Percentiles rank a stretch among this genome's conserved stretches.
These are phyloP conservation scores for Salarias fasciatus DNA, from an alignment of 2,797 vertebrate genomes.

Conservation along the genomic window DNA sequence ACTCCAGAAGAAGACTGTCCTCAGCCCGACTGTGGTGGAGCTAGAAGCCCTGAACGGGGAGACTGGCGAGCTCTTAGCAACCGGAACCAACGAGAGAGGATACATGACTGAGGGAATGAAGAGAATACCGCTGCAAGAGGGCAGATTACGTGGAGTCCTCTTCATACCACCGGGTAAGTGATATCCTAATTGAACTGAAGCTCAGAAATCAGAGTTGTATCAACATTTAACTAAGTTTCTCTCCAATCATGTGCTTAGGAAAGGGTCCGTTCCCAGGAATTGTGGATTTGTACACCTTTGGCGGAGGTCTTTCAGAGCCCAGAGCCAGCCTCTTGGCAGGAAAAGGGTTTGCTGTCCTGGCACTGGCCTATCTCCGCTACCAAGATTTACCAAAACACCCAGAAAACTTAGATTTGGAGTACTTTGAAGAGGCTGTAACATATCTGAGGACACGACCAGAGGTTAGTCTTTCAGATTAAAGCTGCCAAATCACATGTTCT, in stretches of 20 bases:
- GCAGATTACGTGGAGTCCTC: constrained; percentile 77
- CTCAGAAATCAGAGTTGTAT: neutral
- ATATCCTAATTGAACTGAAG: neutral
- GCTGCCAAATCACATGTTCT: neutral
- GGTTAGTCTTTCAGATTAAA: constrained; percentile 56
- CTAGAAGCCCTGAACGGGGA: constrained; percentile 62
- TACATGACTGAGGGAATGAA: constrained; percentile 80
- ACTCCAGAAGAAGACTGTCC: constrained; percentile 78
- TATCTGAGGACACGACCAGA: constrained; percentile 81
- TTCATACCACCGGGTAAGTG: constrained; percentile 86
- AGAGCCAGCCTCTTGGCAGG: constrained; percentile 88
- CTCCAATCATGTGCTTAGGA: constrained; percentile 46
- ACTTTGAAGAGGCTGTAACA: constrained; percentile 90
- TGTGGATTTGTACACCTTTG: constrained; percentile 85
- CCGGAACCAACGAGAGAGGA: constrained; percentile 66
- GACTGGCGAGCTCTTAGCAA: constrained; percentile 57
- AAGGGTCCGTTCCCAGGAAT: constrained; percentile 89
- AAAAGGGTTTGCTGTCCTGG: constrained; percentile 87
- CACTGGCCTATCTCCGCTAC: constrained; percentile 86
- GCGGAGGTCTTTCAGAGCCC: constrained; percentile 85
- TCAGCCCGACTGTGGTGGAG: constrained; percentile 68
- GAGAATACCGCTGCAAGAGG: constrained; percentile 81
- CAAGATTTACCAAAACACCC: constrained; percentile 80
- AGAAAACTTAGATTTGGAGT: constrained; percentile 82
- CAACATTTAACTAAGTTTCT: neutral